Percentiles rank a stretch among this genome's conserved stretches.
These are phyloP conservation scores for Apeltes quadracus DNA, from an alignment of 2,113 vertebrate genomes.

Conservation along the genomic window DNA sequence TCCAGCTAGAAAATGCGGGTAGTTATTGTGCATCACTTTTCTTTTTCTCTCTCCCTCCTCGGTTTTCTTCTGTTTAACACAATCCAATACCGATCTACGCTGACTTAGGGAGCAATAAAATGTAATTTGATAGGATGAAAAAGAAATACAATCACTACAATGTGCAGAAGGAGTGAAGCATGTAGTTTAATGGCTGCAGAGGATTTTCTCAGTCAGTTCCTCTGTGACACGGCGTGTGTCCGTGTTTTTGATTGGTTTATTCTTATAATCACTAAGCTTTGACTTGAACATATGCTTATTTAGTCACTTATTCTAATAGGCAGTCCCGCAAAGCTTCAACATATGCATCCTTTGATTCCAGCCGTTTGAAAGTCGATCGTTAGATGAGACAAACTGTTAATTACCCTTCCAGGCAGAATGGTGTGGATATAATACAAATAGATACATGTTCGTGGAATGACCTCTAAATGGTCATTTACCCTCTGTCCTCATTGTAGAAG, in stretches of 20 bases:
- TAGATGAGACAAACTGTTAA: neutral
- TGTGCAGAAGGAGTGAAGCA: too few relatives aligned
- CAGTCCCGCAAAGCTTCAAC: too few relatives aligned
- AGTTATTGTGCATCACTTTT: too few relatives aligned
- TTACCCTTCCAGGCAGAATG: neutral
- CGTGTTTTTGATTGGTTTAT: neutral
- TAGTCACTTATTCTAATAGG: neutral
- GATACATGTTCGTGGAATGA: neutral
- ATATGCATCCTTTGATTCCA: neutral
- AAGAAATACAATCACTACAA: too few relatives aligned
- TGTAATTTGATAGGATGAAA: too few relatives aligned
- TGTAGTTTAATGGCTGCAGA: too few relatives aligned
- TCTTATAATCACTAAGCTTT: neutral
- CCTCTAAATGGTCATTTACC: neutral
- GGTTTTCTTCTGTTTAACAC: neutral
- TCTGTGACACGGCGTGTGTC: too few relatives aligned
- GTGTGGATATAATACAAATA: neutral
- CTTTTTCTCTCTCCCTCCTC: neutral
- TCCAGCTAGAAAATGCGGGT: conserved; percentile 2
- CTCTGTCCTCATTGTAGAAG: neutral
- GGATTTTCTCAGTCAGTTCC: too few relatives aligned
- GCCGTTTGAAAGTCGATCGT: neutral
- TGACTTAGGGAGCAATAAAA: too few relatives aligned
- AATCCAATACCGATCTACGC: too few relatives aligned
- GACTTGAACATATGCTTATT: neutral